Percentiles rank a stretch among this genome's conserved stretches.
Conservation (phyloP, 2,113 vertebrate genomes). For the Centropus unirufus region DNA sequence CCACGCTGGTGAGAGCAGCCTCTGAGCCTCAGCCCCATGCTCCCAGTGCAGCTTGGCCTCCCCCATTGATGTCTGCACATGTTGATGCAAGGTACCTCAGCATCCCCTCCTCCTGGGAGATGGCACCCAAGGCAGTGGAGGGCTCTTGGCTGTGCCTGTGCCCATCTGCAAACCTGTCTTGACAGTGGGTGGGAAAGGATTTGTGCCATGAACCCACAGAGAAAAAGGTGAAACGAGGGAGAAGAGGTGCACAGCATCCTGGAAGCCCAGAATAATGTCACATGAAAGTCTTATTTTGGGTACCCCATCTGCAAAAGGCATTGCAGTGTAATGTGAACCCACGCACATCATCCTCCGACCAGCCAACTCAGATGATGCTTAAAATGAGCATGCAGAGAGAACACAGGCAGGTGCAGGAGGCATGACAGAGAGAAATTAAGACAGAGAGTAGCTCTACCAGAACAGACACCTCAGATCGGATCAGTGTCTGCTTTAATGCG, state of each 20-base stretch:
- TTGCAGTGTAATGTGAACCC: not conserved
- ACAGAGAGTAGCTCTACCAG: not conserved
- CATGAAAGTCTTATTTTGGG: not conserved
- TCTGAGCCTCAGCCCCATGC: rapidly evolving
- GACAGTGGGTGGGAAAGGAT: not conserved
- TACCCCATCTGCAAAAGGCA: not conserved
- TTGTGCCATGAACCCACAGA: not conserved
- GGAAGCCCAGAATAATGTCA: not conserved
- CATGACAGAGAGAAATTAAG: not conserved
- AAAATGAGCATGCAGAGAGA: not conserved
- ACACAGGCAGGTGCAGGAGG: not conserved
- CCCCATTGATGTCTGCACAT: not conserved
- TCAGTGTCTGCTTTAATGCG: not conserved
- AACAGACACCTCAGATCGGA: not conserved
- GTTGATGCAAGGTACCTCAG: rapidly evolving
- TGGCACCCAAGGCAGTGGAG: not conserved
- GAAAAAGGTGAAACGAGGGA: rapidly evolving
- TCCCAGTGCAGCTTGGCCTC: not conserved
- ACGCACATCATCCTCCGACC: rapidly evolving
- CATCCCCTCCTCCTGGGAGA: not conserved
- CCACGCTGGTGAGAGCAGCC: rapidly evolving
- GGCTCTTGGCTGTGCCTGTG: too few species aligned
- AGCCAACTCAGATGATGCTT: not conserved
- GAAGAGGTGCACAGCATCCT: not conserved
- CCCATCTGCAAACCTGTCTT: not conserved